Conservation (phyloP, 2,797 vertebrate genomes). For the Monodelphis domestica region DNA sequence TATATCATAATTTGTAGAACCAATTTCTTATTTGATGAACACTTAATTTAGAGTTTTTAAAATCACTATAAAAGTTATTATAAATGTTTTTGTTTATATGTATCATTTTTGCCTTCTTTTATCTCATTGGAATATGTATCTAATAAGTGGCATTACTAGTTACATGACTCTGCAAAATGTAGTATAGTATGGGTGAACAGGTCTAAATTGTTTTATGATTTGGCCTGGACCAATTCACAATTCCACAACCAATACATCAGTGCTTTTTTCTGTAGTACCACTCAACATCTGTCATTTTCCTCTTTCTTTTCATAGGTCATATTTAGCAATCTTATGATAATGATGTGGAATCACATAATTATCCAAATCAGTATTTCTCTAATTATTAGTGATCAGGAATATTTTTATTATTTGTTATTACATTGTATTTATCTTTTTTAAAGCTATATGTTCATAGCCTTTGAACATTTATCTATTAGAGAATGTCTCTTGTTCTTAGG, state of each 20-base stretch:
- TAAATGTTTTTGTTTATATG: not conserved
- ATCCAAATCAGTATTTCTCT: not conserved
- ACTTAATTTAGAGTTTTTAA: not conserved
- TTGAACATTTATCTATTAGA: not conserved
- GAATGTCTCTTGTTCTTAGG: not conserved
- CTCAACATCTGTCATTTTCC: not conserved
- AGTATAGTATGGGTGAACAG: not conserved
- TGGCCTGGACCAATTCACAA: not conserved
- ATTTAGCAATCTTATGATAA: not conserved
- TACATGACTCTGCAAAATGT: not conserved
- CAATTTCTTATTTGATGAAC: not conserved
- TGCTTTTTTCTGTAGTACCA: not conserved
- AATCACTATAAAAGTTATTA: too few species aligned
- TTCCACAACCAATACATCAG: not conserved
- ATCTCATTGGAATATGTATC: not conserved
- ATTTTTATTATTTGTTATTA: not conserved
- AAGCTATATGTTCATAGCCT: not conserved
- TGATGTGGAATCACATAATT: not conserved
- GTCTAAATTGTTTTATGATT: not conserved
- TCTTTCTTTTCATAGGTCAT: not conserved
- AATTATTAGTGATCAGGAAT: not conserved
- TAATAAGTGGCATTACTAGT: not conserved
- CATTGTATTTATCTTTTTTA: not conserved
- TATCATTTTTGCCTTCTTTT: not conserved
- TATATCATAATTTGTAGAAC: not conserved